A percentile compares a stretch with the other conserved stretches of the same genome.
Evolutionary conservation across 1,140 invertebrate species (phyloP).

Genomic region (Tigriopus japonicus): DNA sequence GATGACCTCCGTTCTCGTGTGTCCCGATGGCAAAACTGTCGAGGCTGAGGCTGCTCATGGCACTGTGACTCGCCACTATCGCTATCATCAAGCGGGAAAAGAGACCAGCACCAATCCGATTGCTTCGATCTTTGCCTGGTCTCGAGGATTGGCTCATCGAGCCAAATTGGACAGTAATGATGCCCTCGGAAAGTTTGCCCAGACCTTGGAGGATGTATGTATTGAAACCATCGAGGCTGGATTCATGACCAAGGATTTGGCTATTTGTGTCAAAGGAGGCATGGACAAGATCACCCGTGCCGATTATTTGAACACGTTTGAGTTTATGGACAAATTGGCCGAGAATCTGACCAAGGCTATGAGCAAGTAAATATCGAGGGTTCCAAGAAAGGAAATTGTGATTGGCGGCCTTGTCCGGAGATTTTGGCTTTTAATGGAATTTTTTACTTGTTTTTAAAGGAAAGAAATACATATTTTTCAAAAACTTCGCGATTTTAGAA

Average conservation of each 20-base stretch:
- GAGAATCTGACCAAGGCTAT: constrained; percentile 67
- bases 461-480: too few species aligned
- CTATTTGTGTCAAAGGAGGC: constrained; percentile 59
- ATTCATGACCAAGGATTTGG: constrained; percentile 80
- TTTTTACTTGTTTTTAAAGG: too few species aligned
- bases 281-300: constrained; percentile 44
- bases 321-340: constrained; percentile 87
- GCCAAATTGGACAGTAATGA: constrained; percentile 58
- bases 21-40: constrained; percentile 72
- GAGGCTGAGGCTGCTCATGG: constrained; percentile 82
- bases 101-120: constrained; percentile 75
- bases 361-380: too few species aligned
- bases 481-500: too few species aligned
- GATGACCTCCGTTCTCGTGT: constrained; percentile 80
- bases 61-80: constrained; percentile 73
- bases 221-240: constrained; percentile 66
- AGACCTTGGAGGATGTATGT: constrained; percentile 45
- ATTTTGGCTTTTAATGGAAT: too few species aligned
- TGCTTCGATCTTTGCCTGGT: constrained; percentile 83
- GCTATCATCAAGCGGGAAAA: constrained; percentile 55
- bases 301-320: constrained; percentile 94
- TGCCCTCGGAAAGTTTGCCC: constrained; percentile 40
- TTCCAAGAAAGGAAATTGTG: too few species aligned
- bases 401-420: too few species aligned
- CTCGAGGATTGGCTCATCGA: constrained; percentile 56